phyloP scores from a whole-genome alignment of 2,113 vertebrate genomes.

The Gymnocephalus cernua region DNA sequence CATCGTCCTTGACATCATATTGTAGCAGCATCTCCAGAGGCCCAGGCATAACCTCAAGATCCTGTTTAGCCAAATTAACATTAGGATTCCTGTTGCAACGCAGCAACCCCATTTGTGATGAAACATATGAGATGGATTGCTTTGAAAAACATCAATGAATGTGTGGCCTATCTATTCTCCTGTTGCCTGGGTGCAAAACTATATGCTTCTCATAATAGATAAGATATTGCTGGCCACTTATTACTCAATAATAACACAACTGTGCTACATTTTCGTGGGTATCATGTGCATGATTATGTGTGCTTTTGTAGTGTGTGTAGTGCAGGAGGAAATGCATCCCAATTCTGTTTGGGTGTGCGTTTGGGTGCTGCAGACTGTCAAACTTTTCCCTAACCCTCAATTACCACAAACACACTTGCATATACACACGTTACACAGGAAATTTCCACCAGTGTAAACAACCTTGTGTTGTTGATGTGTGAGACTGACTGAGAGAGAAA shows the following conservation, averaged over 20 bases:
- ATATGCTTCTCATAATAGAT: constrained; percentile 23
- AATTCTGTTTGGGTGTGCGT: constrained; percentile 17
- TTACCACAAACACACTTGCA: constrained; percentile 57
- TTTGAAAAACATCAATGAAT: constrained; percentile 49
- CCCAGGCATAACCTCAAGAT: constrained; percentile 68
- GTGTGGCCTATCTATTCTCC: neutral
- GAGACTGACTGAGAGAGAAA: constrained; percentile 83
- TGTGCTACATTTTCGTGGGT: neutral
- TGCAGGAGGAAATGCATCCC: neutral
- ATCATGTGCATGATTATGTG: neutral
- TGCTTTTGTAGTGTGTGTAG: neutral
- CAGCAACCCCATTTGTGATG: constrained; percentile 53
- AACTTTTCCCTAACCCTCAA: constrained; percentile 61
- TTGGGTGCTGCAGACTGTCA: constrained; percentile 48
- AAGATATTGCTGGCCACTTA: constrained; percentile 8
- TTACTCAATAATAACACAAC: constrained; percentile 19
- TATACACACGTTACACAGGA: constrained; percentile 62
- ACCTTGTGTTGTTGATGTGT: constrained; percentile 77
- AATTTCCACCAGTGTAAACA: constrained; percentile 77
- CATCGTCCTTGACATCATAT: constrained; percentile 70
- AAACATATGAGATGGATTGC: constrained; percentile 43
- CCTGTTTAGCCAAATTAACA: constrained; percentile 73
- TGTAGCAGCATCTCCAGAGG: constrained; percentile 63
- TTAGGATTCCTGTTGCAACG: constrained; percentile 31
- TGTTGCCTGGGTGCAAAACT: neutral